These are phyloP conservation scores for Catharus fuscescens DNA, from an alignment of 2,113 vertebrate genomes.

Conservation along the genomic window DNA sequence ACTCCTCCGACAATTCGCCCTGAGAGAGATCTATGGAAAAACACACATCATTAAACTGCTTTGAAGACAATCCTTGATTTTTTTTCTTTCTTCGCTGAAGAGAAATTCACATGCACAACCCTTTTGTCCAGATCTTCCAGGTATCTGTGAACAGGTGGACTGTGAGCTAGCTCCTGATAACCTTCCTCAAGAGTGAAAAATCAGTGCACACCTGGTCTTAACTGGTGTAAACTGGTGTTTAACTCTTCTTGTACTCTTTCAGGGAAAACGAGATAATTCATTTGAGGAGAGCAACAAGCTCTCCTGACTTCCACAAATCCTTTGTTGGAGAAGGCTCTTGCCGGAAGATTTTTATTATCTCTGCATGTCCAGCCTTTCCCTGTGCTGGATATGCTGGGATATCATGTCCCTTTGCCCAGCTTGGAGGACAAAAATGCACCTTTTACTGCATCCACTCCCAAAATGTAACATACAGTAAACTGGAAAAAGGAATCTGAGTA, in stretches of 20 bases:
- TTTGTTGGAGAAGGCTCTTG: neutral
- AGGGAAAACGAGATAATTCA: neutral
- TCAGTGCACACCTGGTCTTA: neutral
- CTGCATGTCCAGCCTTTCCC: neutral
- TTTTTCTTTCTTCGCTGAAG: neutral
- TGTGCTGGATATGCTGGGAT: neutral
- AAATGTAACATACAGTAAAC: neutral
- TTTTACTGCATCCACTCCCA: neutral
- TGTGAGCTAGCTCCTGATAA: neutral
- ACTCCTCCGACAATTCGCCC: conserved; percentile 98
- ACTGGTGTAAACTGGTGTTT: neutral
- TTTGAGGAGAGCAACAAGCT: neutral
- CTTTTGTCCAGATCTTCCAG: neutral
- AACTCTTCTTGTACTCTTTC: neutral
- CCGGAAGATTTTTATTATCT: neutral
- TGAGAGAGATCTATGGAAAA: conserved; percentile 91
- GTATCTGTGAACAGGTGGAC: neutral
- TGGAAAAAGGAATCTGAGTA: neutral
- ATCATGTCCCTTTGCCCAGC: neutral
- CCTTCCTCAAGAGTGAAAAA: neutral
- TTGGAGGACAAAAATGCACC: neutral
- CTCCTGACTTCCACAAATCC: neutral
- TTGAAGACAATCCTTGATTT: neutral
- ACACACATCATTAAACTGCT: conserved; percentile 63
- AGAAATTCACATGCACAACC: neutral